These are phyloP conservation scores for Carollia perspicillata DNA, from an alignment of 2,113 vertebrate species.

Conservation along the genomic window DNA sequence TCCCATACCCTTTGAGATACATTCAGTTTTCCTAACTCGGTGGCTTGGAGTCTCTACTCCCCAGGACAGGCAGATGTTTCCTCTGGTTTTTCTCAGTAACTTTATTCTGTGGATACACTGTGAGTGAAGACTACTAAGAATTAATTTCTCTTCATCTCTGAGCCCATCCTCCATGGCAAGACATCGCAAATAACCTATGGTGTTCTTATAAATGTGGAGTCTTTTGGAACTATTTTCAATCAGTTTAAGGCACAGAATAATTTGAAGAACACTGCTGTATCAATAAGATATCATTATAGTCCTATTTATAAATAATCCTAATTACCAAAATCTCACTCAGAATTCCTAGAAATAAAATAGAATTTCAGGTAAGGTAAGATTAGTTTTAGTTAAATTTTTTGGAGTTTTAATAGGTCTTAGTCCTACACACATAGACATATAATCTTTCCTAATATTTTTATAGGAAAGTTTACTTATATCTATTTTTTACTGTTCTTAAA, in stretches of 20 bases:
- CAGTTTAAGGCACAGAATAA: background rate
- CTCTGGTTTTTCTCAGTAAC: background rate
- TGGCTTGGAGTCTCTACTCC: background rate
- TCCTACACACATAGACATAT: background rate
- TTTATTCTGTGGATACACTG: background rate
- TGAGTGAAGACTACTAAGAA: background rate
- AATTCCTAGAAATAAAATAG: background rate
- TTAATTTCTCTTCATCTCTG: background rate
- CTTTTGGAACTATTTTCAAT: conserved; percentile 31
- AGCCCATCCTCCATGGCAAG: background rate
- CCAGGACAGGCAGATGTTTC: background rate
- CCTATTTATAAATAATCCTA: conserved; percentile 30
- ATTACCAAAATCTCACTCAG: conserved; percentile 21
- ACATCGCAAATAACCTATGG: background rate
- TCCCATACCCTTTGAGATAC: background rate
- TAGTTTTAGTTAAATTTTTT: conserved; percentile 14
- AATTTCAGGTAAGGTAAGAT: conserved; percentile 13
- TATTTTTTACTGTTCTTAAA: background rate
- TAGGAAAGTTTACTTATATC: background rate
- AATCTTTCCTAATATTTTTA: background rate
- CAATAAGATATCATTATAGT: conserved; percentile 34
- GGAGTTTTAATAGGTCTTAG: background rate
- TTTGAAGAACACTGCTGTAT: background rate
- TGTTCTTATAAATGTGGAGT: conserved; percentile 10
- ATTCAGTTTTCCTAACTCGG: background rate